Evolutionary conservation across 2,797 vertebrate genomes (phyloP), one percentile per base, ranked within the genome.

Genomic region (Lepus oiostolus): DNA sequence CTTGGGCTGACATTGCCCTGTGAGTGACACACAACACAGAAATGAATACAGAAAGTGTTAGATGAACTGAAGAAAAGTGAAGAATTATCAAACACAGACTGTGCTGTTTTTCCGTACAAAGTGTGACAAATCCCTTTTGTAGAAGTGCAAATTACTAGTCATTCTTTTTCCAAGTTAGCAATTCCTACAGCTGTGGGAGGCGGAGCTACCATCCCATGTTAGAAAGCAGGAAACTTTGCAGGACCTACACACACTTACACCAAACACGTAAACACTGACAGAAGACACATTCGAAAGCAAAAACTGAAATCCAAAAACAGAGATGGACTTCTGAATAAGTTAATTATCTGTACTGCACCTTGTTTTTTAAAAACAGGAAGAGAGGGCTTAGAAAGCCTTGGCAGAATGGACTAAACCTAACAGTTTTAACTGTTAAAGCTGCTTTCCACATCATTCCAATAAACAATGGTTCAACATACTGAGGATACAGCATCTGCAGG

Each of bases 121-220:
- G 26, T 32, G 47, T 12, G n/a, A 47, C 24, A 42, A 58, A 32
- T 13, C 42, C 54, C 19, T 92, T 86, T 0, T 35, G 30, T 26
- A 94, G 47, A 74, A 81, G 89, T 3, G 28, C 72, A 7, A 92
- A 80, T 94, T 86, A 54, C 50, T 58, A 63, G 28, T 75, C 35
- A 72, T 50, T 32, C n/a, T 80, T 92, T 90, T 82, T 54, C 70
- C 76, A 93, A 84, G 47, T 84, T 90, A 50, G 74, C 62, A 82
- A 79, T 76, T 88, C 32, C 68, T 93, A 81, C 68, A 79, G 72
- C 9, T 79, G 19, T 38, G 72, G 52, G 60, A 68, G 38, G 54
- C 24, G 77, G n/a, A 94, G 67, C 38, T 30, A 93, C 30, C 71
- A 75, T 24, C 30, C 38, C 47, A 86, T 80, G 60, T 76, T 83